These are phyloP conservation scores for Labroides dimidiatus DNA, from an alignment of 2,797 vertebrate genomes.

Conservation along the genomic window DNA sequence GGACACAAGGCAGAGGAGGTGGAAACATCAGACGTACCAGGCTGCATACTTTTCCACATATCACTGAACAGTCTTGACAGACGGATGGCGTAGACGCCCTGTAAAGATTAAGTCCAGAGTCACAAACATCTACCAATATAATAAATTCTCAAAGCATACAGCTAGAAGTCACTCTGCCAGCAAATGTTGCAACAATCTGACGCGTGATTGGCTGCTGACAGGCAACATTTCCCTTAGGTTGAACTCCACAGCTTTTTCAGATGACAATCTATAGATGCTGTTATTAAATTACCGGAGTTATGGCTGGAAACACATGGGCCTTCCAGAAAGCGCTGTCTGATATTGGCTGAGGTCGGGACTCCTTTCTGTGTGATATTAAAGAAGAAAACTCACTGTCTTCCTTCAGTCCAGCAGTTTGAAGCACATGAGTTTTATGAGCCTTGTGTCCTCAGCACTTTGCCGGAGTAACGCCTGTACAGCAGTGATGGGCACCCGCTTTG, in stretches of 20 bases:
- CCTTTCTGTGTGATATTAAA: conserved; percentile 51
- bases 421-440: conserved; percentile 44
- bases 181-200: conserved; percentile 68
- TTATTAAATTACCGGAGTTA: conserved; percentile 73
- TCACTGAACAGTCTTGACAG: conserved; percentile 64
- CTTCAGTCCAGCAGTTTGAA: conserved; percentile 44
- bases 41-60: conserved; percentile 33
- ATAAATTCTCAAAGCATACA: conserved; percentile 64
- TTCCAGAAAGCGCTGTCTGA: conserved; percentile 45
- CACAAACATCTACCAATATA: conserved; percentile 65
- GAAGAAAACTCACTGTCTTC: conserved; percentile 50
- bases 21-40: conserved; percentile 31
- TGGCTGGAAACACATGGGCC: conserved; percentile 64
- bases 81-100: conserved; percentile 57
- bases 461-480: conserved; percentile 40
- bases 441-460: conserved; percentile 27
- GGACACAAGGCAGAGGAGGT: conserved; percentile 38
- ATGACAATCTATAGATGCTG: conserved; percentile 57
- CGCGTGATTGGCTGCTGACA: conserved; percentile 71
- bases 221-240: conserved; percentile 72
- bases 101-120: conserved; percentile 66
- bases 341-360: conserved; percentile 41
- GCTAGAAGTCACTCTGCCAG: conserved; percentile 54
- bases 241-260: conserved; percentile 57
- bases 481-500: conserved; percentile 40